Evolutionary conservation across 2,888 invertebrate species (phyloP), one percentile per base, ranked within the genome.

Genomic region (Diabrotica balteata): DNA sequence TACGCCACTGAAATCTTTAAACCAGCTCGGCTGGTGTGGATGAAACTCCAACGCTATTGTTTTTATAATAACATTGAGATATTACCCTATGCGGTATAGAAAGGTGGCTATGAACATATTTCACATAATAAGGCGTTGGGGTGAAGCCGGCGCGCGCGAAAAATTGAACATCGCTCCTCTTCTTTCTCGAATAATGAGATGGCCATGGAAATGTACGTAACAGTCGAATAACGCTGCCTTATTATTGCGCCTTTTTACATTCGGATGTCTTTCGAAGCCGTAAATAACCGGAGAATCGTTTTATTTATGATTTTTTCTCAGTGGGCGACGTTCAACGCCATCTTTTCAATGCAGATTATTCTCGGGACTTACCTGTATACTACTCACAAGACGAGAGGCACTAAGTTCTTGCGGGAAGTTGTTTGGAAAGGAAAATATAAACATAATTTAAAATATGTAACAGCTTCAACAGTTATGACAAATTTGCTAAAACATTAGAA

Each of bases 41-140:
- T 73, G 71, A 75, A 73, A 68, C 72, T 67, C 72, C 68, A 69
- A 71, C 78, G 78, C 79, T 81, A 81, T 82, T 81, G 81, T 82
- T 82, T 82, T 82, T 82, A 81, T 82, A 81, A 82, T 82, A 82
- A 82, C 82, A 80, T 81, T 82, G 82, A 82, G 82, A 82, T 82
- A 82, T 82, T 81, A 79, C 81, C 76, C 81, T 80, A 78, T 80
- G 81, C 81, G 81, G 81, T 81, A 81, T 81, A 81, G 81, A 81
- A 81, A 81, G 81, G 81, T 81, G 80, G 80, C 81, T 80, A 80
- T 80, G 81, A 81, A 79, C 81, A 82, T 82, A 82, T 81, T 81
- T 82, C 82, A 82, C 81, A 78, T 81, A 81, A 82, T 82, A 81
- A 82, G 77, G 76, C 75, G 71, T 68, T 73, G 79, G 78, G 80